phyloP scores from a whole-genome alignment of 2,113 vertebrate species.

The Megalops atlanticus region DNA sequence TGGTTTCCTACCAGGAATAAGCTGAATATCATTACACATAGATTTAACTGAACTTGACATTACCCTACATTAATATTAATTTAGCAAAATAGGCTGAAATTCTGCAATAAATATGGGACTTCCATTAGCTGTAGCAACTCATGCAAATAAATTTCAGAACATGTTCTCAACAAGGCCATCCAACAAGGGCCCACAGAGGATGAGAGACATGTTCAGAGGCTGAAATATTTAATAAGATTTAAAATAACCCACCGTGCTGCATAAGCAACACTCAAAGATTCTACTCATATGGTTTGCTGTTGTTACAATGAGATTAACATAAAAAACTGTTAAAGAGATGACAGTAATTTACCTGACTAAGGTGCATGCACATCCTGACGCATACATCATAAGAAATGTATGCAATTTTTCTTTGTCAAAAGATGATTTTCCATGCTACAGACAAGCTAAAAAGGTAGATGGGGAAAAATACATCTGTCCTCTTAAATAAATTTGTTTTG shows the following conservation, averaged over 20 bases:
- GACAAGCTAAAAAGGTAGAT: slow-evolving; percentile 13
- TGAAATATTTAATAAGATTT: slow-evolving; percentile 43
- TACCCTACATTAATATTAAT: slow-evolving; percentile 77
- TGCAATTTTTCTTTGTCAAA: too few species aligned
- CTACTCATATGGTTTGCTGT: slow-evolving; percentile 1
- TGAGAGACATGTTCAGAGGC: slow-evolving; percentile 57
- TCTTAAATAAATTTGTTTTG: neutral
- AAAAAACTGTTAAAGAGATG: neutral
- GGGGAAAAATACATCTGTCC: too few species aligned
- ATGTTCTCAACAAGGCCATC: slow-evolving; percentile 50
- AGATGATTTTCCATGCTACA: too few species aligned
- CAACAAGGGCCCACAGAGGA: slow-evolving; percentile 49
- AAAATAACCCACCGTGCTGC: slow-evolving; percentile 18
- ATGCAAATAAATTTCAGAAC: slow-evolving; percentile 68
- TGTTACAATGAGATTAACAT: neutral
- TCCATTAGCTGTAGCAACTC: slow-evolving; percentile 68
- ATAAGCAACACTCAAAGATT: neutral
- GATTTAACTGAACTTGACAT: slow-evolving; percentile 72
- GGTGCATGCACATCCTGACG: neutral
- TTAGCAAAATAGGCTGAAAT: slow-evolving; percentile 66
- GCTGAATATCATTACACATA: slow-evolving; percentile 79
- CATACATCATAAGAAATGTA: too few species aligned
- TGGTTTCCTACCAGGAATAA: slow-evolving; percentile 74
- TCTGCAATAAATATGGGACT: slow-evolving; percentile 64
- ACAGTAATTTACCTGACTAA: neutral